Evolutionary conservation across 2,113 vertebrate genomes (phyloP), one percentile per base, ranked within the genome.

Genomic region (Acrocephalus arundinaceus): DNA sequence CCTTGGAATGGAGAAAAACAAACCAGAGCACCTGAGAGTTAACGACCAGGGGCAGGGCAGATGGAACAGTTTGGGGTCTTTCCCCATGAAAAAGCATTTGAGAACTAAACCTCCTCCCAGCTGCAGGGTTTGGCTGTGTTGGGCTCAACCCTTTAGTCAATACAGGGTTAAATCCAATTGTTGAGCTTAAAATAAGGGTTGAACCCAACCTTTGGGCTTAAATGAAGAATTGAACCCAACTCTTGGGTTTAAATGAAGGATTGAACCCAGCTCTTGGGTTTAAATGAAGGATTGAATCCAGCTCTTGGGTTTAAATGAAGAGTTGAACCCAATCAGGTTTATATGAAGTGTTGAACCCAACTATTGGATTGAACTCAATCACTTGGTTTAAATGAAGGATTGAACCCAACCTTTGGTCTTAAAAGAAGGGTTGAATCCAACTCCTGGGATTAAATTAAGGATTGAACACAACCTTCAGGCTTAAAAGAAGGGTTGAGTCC

Each of bases 1-100:
- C 99, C 99, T 99, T 74, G 41, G 30, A 73, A 93, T 0, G 78
- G 62, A 24, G 61, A n/a, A 25, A 14, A 74, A 15, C 15, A 59
- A 35, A 39, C n/a, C 6, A 80, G 45, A 80, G 51, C 18, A 37
- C 58, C 10, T 54, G n/a, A 33, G 65, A 15, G 41, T 94, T 35
- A 68, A 52, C 1, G 30, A 11, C 23, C 51, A 59, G 51, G 8
- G 48, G 46, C 17, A 72, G 70, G 58, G 31, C 35, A 65, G 23
- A 2, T 5, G 58, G 39, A 25, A 41, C 33, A 24, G 43, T 13
- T 0, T 17, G 51, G 5, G 15, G 75, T n/a, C 22, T 30, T 35
- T 27, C 17, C 23, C 1, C 30, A 18, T 3, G 25, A n/a, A 39
- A 54, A 82, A 52, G 39, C 0, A 0, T 67, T 58, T 33, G 65